Base-by-base conservation (phyloP, 2,888 invertebrate species). In the Ophion obscuratus region DNA sequence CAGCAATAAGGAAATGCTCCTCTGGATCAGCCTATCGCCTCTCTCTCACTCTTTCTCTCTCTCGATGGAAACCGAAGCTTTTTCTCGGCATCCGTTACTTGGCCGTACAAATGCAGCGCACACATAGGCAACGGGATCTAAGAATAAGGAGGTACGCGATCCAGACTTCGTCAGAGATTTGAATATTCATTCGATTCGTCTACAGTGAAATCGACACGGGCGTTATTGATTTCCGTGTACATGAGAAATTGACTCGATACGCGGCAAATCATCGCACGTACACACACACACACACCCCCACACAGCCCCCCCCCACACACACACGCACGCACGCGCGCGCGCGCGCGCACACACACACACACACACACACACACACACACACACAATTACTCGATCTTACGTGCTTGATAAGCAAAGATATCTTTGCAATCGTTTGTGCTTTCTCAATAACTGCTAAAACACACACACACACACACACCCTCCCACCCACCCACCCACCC, bases 1-100 rank as follows among this genome's bases (percentile, higher is more conserved):
- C 89, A 78, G 92, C 93, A 93, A 93, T 93, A 92, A 93, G 93
- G 93, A 93, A 93, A 93, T 89, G 90, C 89, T 31, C 27, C n/a
- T 27, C 10, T 68, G 44, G 75, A 79, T 64, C 84, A 64, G 80
- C 53, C 66, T 66, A 47, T 31, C 64, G 64, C 64, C 40, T 71
- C 74, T 10, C 68, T 44, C 9, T 9, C 36, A n/a, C 7, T 9
- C 31, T 61, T 61, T 74, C 67, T 79, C 75, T 81, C 82, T 9
- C 40, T n/a, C 82, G 73, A 85, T 82, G 9, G 80, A 62, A 78
- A n/a, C 53, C 67, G 75, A 75, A 66, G 64, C 80, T 62, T 83
- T 74, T 74, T 79, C 64, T 75, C 71, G 24, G 40, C 31, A 67
- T 83, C 81, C 70, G 74, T 83, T 86, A 86, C 78, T 75, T 36